A percentile compares a stretch with the other conserved stretches of the same genome.
These are phyloP conservation scores for Arctopsyche grandis DNA, from an alignment of 1,140 invertebrate genomes.

Conservation along the genomic window DNA sequence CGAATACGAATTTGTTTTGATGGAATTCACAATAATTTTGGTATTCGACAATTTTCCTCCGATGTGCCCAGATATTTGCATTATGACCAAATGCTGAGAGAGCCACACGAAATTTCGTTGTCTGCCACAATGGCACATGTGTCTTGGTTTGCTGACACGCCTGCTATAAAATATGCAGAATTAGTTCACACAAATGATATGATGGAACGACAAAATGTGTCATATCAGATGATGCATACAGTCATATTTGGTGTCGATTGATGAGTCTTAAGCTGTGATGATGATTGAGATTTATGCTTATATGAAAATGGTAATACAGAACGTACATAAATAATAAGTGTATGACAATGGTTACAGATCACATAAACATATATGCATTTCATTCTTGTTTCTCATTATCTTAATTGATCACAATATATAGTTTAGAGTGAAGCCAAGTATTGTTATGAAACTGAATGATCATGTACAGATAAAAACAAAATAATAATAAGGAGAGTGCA, in stretches of 20 bases:
- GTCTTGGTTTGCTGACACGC: constrained; percentile 26
- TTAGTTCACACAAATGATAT: not conserved
- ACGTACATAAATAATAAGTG: not conserved
- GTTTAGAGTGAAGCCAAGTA: not conserved
- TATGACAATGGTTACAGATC: not conserved
- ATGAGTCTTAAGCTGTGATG: constrained; percentile 15
- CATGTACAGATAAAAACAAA: not conserved
- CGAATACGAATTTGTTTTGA: not conserved
- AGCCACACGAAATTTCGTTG: constrained; percentile 30
- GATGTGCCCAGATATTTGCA: not conserved
- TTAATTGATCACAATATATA: not conserved
- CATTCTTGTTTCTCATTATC: not conserved
- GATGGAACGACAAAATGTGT: not conserved
- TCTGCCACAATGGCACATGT: constrained; percentile 16
- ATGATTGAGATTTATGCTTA: not conserved
- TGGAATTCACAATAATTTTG: constrained; percentile 13
- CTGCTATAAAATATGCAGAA: constrained; percentile 32
- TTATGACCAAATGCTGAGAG: constrained; percentile 30
- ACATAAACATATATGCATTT: not conserved
- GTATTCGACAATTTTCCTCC: not conserved
- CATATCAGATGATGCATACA: no score
- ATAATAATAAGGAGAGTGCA: not conserved
- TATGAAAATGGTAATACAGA: not conserved
- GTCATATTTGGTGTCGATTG: no score
- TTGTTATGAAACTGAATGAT: not conserved